These are phyloP conservation scores for Cataglyphis rosenhaueri DNA, from an alignment of 2,888 invertebrate species.

Conservation along the genomic window DNA sequence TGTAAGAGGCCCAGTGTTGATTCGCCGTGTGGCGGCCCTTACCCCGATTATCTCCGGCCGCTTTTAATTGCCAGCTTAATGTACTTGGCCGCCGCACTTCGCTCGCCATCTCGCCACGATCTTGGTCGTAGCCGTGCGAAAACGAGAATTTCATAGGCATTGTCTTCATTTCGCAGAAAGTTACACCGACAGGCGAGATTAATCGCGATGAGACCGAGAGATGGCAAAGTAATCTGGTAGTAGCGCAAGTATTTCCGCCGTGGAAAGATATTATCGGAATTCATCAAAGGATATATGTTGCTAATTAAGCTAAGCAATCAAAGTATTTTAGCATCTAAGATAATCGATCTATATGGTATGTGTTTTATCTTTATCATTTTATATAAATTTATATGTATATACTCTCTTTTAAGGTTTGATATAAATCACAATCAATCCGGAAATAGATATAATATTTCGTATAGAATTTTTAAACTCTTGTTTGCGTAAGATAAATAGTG, in stretches of 20 bases:
- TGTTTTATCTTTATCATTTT: not conserved
- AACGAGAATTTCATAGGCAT: conserved; percentile 57
- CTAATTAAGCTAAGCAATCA: not conserved
- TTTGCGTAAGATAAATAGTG: conserved; percentile 32
- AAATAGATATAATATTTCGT: conserved; percentile 7
- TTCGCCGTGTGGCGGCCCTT: conserved; percentile 55
- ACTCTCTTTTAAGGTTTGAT: not conserved
- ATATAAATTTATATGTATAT: not conserved
- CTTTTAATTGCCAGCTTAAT: conserved; percentile 78
- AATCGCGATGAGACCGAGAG: conserved; percentile 12
- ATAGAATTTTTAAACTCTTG: conserved; percentile 8
- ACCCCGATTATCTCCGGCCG: conserved; percentile 71
- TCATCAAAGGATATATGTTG: not conserved
- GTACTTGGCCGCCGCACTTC: conserved; percentile 61
- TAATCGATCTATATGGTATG: not conserved
- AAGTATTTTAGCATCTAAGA: not conserved
- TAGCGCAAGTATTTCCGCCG: not conserved
- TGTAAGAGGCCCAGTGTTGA: conserved; percentile 53
- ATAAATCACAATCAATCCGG: not conserved
- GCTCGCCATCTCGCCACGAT: conserved; percentile 42
- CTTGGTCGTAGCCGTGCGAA: conserved; percentile 31
- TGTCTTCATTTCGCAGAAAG: conserved; percentile 40
- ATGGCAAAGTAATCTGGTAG: not conserved
- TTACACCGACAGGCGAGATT: conserved; percentile 32
- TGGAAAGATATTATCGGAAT: not conserved